phyloP scores from a whole-genome alignment of 2,113 vertebrate genomes.

The Hemibates koningsi region DNA sequence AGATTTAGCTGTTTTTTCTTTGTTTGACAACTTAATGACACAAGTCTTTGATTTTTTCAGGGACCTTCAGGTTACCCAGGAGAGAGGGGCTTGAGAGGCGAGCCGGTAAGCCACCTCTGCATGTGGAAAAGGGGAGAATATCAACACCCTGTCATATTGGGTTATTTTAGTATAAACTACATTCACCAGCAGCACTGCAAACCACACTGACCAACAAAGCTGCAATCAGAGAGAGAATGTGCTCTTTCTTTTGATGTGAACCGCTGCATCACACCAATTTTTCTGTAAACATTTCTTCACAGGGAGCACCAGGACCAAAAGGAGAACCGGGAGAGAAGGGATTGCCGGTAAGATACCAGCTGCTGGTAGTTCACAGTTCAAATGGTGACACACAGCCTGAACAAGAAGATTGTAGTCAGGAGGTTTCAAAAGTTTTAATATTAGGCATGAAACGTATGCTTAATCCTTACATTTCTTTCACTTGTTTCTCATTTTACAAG shows the following conservation, averaged over 20 bases:
- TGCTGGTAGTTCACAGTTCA: background rate
- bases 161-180: slow-evolving; percentile 39
- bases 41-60: slow-evolving; percentile 60
- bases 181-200: slow-evolving; percentile 14
- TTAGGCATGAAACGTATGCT: slow-evolving; percentile 15
- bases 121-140: background rate
- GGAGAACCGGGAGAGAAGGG: slow-evolving; percentile 89
- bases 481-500: slow-evolving; percentile 58
- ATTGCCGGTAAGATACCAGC: slow-evolving; percentile 82
- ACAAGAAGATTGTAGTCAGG: background rate
- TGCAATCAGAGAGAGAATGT: background rate
- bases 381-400: background rate
- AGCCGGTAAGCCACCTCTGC: slow-evolving; percentile 69
- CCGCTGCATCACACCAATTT: background rate
- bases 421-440: background rate
- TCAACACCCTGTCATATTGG: slow-evolving; percentile 31
- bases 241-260: background rate
- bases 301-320: slow-evolving; percentile 83
- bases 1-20: background rate
- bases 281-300: slow-evolving; percentile 9
- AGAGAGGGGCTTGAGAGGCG: slow-evolving; percentile 80
- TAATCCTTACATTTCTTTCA: slow-evolving; percentile 52
- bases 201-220: background rate
- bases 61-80: slow-evolving; percentile 81
- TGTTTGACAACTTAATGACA: background rate